A percentile compares a stretch with the other conserved stretches of the same genome.
These are phyloP conservation scores for Drosophila atripex DNA, from an alignment of 2,888 invertebrate species.

Conservation along the genomic window DNA sequence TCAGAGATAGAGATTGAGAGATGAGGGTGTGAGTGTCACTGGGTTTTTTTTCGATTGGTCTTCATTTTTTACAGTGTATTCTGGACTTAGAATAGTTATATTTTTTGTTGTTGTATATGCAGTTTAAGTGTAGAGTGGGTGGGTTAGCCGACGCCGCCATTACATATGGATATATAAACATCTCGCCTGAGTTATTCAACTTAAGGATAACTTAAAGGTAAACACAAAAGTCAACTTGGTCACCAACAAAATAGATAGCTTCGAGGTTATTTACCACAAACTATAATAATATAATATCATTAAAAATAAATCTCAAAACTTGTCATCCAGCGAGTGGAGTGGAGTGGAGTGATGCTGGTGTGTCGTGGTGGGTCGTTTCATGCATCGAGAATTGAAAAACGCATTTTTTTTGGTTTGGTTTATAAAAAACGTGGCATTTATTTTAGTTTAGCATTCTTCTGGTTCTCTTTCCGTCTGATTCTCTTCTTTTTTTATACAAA, in stretches of 20 bases:
- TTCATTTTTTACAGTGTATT: conserved; percentile 37
- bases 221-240: conserved; percentile 33
- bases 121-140: conserved; percentile 37
- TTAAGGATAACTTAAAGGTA: conserved; percentile 42
- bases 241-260: conserved; percentile 25
- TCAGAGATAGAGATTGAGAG: conserved; percentile 11
- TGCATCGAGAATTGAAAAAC: conserved; percentile 66
- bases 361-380: background rate
- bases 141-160: conserved; percentile 48
- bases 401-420: conserved; percentile 64
- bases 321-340: background rate
- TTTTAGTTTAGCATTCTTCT: conserved; percentile 50
- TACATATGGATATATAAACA: conserved; percentile 31
- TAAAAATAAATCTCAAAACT: conserved; percentile 29
- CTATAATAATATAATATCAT: conserved; percentile 1
- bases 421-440: conserved; percentile 70
- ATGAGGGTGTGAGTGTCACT: conserved; percentile 7
- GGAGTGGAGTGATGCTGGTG: background rate
- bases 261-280: conserved; percentile 71
- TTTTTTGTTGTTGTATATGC: conserved; percentile 16
- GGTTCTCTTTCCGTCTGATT: conserved; percentile 16
- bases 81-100: conserved; percentile 24
- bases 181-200: conserved; percentile 37
- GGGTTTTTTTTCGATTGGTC: background rate
- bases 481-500: conserved; percentile 40